Base-by-base conservation (phyloP, 2,113 vertebrate species). In the Vulpes ferrilata region DNA sequence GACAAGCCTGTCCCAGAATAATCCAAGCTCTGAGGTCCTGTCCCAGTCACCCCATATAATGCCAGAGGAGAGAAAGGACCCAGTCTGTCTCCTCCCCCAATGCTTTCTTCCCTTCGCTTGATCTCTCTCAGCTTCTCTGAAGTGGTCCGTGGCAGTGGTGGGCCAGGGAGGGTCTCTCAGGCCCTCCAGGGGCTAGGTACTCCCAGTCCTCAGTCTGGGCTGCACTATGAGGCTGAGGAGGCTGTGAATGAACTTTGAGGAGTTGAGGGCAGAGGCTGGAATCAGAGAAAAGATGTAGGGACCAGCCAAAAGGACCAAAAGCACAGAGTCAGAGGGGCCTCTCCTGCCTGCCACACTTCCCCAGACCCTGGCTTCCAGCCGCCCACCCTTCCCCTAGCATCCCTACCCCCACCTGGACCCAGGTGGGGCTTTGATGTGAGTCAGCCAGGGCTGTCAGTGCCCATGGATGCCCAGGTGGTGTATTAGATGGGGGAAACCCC, bases 301-400 rank as follows among this genome's bases (percentile, higher is more conserved):
- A 80, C 65, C 79, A 87, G 92, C 81, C 81, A 48, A 79, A 90
- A 86, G 78, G 92, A 90, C 67, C 17, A 59, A 59, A 78, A 95
- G 95, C 84, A 79, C 92, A 48, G 78, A 80, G 97, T 88, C 96
- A 95, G 65, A 86, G 93, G 82, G 60, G 74, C 65, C 78, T 64
- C 79, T 90, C 85, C 93, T 67, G 93, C 67, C 86, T n/a, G 91
- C 88, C 92, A 94, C 82, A 55, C 82, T 95, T 95, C 88, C 71
- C 81, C 76, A 94, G 93, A 67, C 38, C n/a, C 86, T 83, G 95
- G 89, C 80, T 69, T 86, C 84, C 32, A 7, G 43, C 43, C 48
- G 87, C 84, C 92, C 15, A 3, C 60, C 11, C 23, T 88, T 71
- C 43, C 67, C n/a, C 17, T 10, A 48, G 35, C 25, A 25, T 73